Conservation (phyloP, 2,113 vertebrate genomes). For the Sigmodon hispidus region DNA sequence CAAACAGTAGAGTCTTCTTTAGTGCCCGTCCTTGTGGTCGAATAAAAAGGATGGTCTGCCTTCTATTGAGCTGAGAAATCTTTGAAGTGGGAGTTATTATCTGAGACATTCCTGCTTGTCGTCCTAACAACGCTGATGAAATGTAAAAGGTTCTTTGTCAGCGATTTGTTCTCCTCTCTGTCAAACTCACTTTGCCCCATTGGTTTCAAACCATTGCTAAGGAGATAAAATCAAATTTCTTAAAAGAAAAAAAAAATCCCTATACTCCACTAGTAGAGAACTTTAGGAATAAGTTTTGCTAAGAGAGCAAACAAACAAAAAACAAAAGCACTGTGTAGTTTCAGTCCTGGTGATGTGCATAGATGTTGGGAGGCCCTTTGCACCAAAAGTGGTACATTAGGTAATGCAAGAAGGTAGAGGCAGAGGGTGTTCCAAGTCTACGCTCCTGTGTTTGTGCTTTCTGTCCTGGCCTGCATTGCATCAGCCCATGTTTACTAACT, state of each 20-base stretch:
- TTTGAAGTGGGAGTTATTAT: conserved; percentile 99
- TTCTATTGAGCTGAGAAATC: conserved; percentile 95
- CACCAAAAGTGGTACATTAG: not conserved
- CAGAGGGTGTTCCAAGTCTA: not conserved
- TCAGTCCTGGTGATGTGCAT: conserved; percentile 70
- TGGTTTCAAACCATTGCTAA: conserved; percentile 91
- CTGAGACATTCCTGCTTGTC: conserved; percentile 96
- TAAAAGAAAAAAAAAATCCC: conserved; percentile 63
- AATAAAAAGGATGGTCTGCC: conserved; percentile 95
- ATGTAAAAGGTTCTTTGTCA: conserved; percentile 97
- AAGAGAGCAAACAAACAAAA: not conserved
- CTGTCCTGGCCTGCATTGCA: not conserved
- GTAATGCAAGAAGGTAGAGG: not conserved
- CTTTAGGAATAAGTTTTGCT: conserved; percentile 81
- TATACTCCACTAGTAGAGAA: conserved; percentile 79
- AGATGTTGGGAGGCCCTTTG: conserved; percentile 46
- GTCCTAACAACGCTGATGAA: conserved; percentile 98
- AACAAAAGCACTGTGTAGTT: not conserved
- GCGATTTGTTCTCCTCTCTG: conserved; percentile 96
- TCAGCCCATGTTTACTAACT: not conserved
- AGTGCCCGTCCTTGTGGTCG: conserved; percentile 93
- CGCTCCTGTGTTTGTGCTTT: not conserved
- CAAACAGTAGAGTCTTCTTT: conserved; percentile 94
- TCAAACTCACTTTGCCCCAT: conserved; percentile 89
- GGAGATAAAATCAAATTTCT: conserved; percentile 89